These are phyloP conservation scores for Olivierus martensii DNA, from an alignment of 1,140 invertebrate species.

Conservation along the genomic window DNA sequence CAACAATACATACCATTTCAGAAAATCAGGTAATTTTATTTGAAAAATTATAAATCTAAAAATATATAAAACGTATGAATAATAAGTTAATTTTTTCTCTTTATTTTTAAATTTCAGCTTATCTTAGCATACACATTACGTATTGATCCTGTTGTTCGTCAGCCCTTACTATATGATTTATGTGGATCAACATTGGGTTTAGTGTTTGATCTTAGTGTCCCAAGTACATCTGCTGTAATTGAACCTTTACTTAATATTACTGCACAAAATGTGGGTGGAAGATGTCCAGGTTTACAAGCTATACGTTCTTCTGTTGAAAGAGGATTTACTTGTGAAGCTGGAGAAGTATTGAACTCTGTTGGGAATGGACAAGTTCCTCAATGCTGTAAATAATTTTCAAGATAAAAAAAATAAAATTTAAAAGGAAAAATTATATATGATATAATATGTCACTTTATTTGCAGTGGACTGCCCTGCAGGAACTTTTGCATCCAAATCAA, in stretches of 20 bases:
- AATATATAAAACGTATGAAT: too few relatives aligned
- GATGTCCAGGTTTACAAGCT: conserved; percentile 74
- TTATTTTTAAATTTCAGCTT: conserved; percentile 24
- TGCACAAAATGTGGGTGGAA: conserved; percentile 56
- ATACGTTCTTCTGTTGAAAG: conserved; percentile 66
- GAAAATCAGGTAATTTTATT: conserved; percentile 17
- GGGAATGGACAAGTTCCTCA: conserved; percentile 49
- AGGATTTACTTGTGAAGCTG: conserved; percentile 83
- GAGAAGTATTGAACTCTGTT: conserved; percentile 70
- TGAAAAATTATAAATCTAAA: not conserved
- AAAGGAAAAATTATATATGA: not conserved
- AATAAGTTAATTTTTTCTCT: not conserved
- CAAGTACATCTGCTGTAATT: conserved; percentile 78
- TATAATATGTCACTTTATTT: conserved; percentile 23
- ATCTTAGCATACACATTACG: conserved; percentile 66
- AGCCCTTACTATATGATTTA: conserved; percentile 81
- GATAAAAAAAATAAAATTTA: too few relatives aligned
- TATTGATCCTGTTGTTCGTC: conserved; percentile 69
- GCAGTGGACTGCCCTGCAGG: conserved; percentile 88
- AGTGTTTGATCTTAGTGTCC: conserved; percentile 86
- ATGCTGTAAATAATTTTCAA: conserved; percentile 53
- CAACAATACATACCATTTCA: conserved; percentile 41
- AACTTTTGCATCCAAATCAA: conserved; percentile 74
- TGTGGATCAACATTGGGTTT: conserved; percentile 84
- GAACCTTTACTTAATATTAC: conserved; percentile 77